These are phyloP conservation scores for Perognathus longimembris DNA, from an alignment of 2,113 vertebrate species.

Conservation along the genomic window DNA sequence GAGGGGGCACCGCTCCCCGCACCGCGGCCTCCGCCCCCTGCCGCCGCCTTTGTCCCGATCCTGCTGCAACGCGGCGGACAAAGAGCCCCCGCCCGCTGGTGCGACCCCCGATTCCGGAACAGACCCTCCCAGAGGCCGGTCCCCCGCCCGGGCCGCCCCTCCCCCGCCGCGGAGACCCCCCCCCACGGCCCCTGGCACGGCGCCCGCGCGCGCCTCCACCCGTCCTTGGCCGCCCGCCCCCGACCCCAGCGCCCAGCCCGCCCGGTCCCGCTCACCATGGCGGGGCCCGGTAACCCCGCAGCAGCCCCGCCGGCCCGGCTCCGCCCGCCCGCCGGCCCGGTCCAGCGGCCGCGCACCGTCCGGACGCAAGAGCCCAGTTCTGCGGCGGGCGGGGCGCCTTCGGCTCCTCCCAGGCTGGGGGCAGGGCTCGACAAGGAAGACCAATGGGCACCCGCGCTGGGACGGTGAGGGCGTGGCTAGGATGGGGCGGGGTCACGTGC, in stretches of 20 bases:
- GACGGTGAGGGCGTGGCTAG: constrained; percentile 40
- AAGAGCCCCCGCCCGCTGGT: constrained; percentile 72
- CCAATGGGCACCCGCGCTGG: constrained; percentile 61
- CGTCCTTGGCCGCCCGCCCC: neutral
- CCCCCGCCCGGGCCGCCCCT: neutral
- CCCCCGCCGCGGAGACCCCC: constrained; percentile 20
- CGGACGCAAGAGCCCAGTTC: constrained; percentile 64
- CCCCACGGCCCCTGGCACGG: neutral
- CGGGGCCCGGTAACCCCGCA: constrained; percentile 41
- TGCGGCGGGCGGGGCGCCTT: constrained; percentile 62
- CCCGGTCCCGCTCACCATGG: constrained; percentile 57
- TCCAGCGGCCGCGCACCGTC: neutral
- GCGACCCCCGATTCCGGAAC: constrained; percentile 23
- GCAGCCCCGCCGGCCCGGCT: constrained; percentile 45
- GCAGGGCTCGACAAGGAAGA: rapidly evolving
- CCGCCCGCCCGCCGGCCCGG: neutral
- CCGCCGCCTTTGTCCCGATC: constrained; percentile 75
- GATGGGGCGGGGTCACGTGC: constrained; percentile 62
- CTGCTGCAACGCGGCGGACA: constrained; percentile 62
- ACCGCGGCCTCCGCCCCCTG: constrained; percentile 60
- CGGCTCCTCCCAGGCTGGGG: constrained; percentile 33
- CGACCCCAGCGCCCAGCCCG: rapidly evolving
- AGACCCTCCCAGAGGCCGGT: constrained; percentile 55
- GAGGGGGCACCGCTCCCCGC: neutral
- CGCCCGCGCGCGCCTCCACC: neutral